Conservation (phyloP, 2,888 invertebrate species). For the Philereme vetulata region DNA sequence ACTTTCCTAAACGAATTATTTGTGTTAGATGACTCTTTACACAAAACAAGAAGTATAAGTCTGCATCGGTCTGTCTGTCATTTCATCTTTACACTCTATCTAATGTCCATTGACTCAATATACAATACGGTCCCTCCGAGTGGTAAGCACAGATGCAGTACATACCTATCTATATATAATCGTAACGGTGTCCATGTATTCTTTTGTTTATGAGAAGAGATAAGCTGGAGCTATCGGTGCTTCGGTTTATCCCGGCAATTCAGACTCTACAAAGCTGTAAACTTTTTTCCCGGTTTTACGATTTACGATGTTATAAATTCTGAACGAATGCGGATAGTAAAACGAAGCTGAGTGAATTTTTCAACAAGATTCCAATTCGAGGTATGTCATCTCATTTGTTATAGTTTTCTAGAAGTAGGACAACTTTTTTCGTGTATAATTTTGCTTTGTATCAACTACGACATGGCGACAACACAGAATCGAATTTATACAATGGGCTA, state of each 20-base stretch:
- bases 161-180: neutral
- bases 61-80: no score
- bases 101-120: no score
- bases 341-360: slow-evolving; percentile 73
- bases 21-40: no score
- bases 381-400: slow-evolving; percentile 33
- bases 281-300: slow-evolving; percentile 70
- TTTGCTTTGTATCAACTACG: slow-evolving; percentile 1
- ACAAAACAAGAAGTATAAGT: no score
- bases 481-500: neutral
- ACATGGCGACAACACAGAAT: neutral
- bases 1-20: no score
- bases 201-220: slow-evolving; percentile 54
- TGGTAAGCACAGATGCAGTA: no score
- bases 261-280: slow-evolving; percentile 63
- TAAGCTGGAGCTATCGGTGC: slow-evolving; percentile 56
- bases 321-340: slow-evolving; percentile 71
- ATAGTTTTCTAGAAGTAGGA: slow-evolving; percentile 12
- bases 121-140: no score
- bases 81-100: no score
- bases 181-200: slow-evolving; percentile 22
- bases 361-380: slow-evolving; percentile 59
- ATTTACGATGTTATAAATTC: slow-evolving; percentile 76
- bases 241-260: slow-evolving; percentile 62
- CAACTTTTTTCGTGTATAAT: slow-evolving; percentile 15